Conservation (phyloP, 2,888 invertebrate genomes). For the Metalampra italica region DNA sequence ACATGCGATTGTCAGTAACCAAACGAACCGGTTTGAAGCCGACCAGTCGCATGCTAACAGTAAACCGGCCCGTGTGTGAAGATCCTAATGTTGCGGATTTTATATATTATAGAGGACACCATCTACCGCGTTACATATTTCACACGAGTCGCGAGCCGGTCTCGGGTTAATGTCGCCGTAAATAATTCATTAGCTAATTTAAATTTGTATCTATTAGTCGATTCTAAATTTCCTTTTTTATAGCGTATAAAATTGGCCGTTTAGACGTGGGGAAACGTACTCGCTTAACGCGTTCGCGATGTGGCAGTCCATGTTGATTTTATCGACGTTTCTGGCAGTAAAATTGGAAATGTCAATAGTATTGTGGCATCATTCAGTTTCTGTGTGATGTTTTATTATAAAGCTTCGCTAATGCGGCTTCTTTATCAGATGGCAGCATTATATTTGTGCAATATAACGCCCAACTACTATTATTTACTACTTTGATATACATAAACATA, state of each 20-base stretch:
- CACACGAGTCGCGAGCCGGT: background rate
- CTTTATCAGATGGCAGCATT: too few species aligned
- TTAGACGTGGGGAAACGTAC: background rate
- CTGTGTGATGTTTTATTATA: background rate
- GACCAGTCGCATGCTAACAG: too few species aligned
- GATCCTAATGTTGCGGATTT: too few species aligned
- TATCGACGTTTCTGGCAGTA: background rate
- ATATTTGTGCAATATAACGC: too few species aligned
- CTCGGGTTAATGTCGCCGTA: constrained; percentile 4
- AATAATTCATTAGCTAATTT: constrained; percentile 31
- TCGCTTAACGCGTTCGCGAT: background rate
- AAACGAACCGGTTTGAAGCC: too few species aligned
- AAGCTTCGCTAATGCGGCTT: too few species aligned
- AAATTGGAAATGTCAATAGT: background rate
- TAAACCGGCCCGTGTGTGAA: too few species aligned
- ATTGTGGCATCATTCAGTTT: background rate
- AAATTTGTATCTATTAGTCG: constrained; percentile 29
- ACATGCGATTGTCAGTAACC: too few species aligned
- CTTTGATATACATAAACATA: too few species aligned
- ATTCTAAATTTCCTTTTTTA: constrained; percentile 19
- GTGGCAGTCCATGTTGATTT: constrained; percentile 13
- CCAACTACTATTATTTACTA: too few species aligned
- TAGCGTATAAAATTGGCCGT: constrained; percentile 14
- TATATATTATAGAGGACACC: too few species aligned
- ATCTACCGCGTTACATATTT: background rate